A percentile compares a stretch with the other conserved stretches of the same genome.
These are phyloP conservation scores for Nothoprocta pentlandii DNA, from an alignment of 2,113 vertebrate genomes.

Conservation along the genomic window DNA sequence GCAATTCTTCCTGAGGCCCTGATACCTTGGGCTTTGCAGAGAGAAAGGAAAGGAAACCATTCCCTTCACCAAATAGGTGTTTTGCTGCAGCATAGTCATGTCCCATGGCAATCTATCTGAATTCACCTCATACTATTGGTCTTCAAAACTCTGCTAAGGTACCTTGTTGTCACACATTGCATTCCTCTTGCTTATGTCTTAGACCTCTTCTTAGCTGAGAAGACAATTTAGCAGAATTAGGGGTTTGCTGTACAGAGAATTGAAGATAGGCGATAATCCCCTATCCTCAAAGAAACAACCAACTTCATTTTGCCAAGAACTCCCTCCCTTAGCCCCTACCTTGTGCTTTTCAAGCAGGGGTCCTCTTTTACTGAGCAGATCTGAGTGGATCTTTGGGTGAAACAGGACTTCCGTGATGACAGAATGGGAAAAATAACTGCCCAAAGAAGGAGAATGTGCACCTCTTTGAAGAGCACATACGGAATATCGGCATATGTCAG, in stretches of 20 bases:
- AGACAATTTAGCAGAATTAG: not conserved
- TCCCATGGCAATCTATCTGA: not conserved
- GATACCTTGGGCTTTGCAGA: not conserved
- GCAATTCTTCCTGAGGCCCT: not conserved
- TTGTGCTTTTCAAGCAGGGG: not conserved
- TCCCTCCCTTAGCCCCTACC: not conserved
- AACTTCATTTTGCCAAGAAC: not conserved
- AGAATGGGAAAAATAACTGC: not conserved
- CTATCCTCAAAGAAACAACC: not conserved
- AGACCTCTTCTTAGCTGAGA: not conserved
- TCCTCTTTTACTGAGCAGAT: not conserved
- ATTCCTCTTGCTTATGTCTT: not conserved
- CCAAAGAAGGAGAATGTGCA: not conserved
- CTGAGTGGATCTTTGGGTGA: not conserved
- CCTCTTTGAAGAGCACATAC: not conserved
- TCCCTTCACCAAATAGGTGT: not conserved
- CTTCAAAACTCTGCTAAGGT: not conserved
- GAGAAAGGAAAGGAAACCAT: not conserved
- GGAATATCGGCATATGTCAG: not conserved
- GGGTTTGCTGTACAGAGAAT: not conserved
- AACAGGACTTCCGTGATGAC: not conserved
- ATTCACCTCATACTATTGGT: not conserved
- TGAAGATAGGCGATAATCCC: not conserved
- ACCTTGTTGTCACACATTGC: not conserved
- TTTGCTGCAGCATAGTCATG: not conserved